Conservation (phyloP, 2,113 vertebrate genomes). For the Corydoras sp. region DNA sequence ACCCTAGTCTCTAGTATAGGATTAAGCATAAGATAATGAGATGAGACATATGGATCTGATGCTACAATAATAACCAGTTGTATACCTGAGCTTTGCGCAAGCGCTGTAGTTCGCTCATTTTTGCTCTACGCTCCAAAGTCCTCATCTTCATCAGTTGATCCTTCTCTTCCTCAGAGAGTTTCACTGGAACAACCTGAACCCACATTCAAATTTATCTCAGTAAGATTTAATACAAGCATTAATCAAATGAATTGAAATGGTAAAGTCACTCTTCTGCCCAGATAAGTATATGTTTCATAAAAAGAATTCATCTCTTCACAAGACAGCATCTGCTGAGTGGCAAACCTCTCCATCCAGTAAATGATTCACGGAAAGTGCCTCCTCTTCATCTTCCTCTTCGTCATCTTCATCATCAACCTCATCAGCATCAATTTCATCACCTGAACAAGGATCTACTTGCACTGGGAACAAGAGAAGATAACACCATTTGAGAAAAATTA, state of each 20-base stretch:
- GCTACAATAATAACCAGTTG: neutral
- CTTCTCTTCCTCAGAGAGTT: slow-evolving; percentile 58
- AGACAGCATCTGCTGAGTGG: neutral
- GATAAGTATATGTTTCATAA: neutral
- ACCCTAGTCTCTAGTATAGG: no score
- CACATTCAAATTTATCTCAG: neutral
- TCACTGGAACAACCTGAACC: slow-evolving; percentile 45
- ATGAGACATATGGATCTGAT: no score
- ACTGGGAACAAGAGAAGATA: slow-evolving; percentile 30
- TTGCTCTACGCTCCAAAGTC: slow-evolving; percentile 72
- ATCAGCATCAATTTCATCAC: slow-evolving; percentile 52
- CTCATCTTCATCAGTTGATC: slow-evolving; percentile 68
- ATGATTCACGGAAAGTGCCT: slow-evolving; percentile 50
- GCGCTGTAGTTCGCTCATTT: slow-evolving; percentile 74
- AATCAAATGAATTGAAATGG: no score
- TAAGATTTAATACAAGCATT: no score
- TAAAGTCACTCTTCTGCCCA: no score
- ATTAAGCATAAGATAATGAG: no score
- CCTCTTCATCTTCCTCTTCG: slow-evolving; percentile 38
- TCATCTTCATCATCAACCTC: slow-evolving; percentile 55
- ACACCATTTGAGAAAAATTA: neutral
- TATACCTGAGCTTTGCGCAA: slow-evolving; percentile 83
- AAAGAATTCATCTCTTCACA: neutral
- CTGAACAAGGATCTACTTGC: slow-evolving; percentile 43
- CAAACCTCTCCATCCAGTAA: slow-evolving; percentile 56